Evolutionary conservation across 1,140 invertebrate species (phyloP), one percentile per base, ranked within the genome.

Genomic region (Muscidifurax raptorellus): DNA sequence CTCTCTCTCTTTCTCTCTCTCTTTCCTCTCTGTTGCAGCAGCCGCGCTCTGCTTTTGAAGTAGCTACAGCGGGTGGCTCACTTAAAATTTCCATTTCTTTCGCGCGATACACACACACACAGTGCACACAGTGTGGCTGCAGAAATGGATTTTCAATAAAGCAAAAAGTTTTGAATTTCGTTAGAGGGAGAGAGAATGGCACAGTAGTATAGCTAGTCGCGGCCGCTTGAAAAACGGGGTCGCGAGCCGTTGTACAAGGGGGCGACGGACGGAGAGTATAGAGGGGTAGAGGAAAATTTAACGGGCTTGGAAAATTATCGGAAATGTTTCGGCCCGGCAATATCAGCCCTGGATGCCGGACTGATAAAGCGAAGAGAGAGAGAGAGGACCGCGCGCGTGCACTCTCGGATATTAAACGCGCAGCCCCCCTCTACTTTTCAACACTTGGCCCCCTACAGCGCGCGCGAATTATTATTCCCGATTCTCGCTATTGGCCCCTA

Each of bases 301-400:
- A 87, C 81, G 83, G 85, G 82, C 76, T 86, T 86, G 72, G 83
- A 88, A 88, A 88, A 88, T 88, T 87, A 88, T 88, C 83, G 84
- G 86, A 89, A 88, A 86, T 88, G 84, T 84, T 84, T 86, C 66
- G 80, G 32, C 22, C 59, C 71, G 83, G 80, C 84, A 85, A 86
- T 86, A 84, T 85, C 82, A 86, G 75, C 28, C 52, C 52, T 78
- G 66, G 47, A 86, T 80, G 69, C 80, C 52, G 52, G 52, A 59
- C 52, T 82, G 76, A 87, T 87, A 87, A 88, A 87, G 78, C 78
- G n/a, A 52, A 82, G 32, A 80, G 85, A 75, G 47, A 47, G 44
- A 47, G 52, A 18, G 52, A 59, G 52, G 52, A 59, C 44, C 44
- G 52, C 13, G 44, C 52, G 52, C 15, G 66, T 80, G 84, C 86